Evolutionary conservation across 2,113 vertebrate genomes (phyloP).

Genomic region (Herpetotheres cachinnans): DNA sequence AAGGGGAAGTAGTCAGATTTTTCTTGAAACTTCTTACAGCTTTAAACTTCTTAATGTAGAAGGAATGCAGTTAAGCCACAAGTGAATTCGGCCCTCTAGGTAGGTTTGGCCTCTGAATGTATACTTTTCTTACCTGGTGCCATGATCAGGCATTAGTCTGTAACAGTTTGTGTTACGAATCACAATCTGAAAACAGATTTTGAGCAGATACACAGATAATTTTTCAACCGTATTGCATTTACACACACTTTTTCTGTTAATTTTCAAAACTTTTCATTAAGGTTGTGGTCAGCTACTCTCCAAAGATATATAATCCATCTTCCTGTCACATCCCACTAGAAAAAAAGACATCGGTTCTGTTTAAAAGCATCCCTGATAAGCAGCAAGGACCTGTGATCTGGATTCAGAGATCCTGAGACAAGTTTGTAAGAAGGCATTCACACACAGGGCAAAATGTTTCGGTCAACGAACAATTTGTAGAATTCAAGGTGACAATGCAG

Average conservation of each 20-base stretch:
- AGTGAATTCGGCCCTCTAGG: background rate
- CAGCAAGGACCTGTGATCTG: background rate
- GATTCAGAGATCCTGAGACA: background rate
- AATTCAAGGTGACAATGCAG: background rate
- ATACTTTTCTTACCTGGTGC: background rate
- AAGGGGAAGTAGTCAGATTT: background rate
- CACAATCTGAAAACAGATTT: background rate
- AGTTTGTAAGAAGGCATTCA: background rate
- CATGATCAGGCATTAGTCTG: background rate
- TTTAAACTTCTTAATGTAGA: fast-evolving
- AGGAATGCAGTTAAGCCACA: background rate
- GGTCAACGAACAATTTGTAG: background rate
- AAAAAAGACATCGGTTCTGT: background rate
- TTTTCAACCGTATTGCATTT: background rate
- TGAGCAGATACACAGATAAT: background rate
- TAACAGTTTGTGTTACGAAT: background rate
- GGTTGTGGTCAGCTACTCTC: background rate
- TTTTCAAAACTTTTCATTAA: background rate
- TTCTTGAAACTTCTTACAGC: background rate
- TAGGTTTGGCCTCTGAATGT: background rate
- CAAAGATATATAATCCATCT: background rate
- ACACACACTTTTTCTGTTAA: background rate
- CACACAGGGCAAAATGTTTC: background rate
- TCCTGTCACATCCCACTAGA: too few relatives aligned
- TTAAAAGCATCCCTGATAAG: background rate